Base-by-base conservation (phyloP, 2,113 vertebrate species). In the Argyrosomus japonicus region DNA sequence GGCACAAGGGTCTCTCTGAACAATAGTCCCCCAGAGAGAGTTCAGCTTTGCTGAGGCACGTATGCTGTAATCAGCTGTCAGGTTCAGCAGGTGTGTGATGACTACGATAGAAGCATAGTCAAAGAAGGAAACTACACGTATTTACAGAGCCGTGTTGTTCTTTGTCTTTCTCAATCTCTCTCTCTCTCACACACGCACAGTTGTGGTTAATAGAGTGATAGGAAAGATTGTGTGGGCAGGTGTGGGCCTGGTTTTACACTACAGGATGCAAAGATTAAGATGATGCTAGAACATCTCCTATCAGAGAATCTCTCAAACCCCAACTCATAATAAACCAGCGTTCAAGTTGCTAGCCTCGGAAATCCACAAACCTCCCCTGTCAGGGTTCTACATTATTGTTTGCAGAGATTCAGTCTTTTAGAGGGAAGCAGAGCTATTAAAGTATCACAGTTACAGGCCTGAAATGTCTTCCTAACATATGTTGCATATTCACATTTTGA, bases 21-120 rank as follows among this genome's bases (percentile, higher is more conserved):
- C 77, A 89, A 86, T 71, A 54, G 57, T 40, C 14, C 9, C 9
- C 79, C 1, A 1, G 48, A 84, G 71, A 56, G 65, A 82, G 69
- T 75, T 91, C 53, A 71, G 54, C 74, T 65, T 43, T 84, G 80
- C 82, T 50, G 58, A 51, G 79, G 54, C 76, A 86, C 2, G 69
- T 25, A 82, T 50, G 68, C 29, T 45, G 71, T 79, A 12, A 51
- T 79, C 83, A 89, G 72, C 80, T 75, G 72, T 79, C 58, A 1
- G 1, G 45, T 56, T 48, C 21, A 82, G 83, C 83, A 91, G 90
- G 70, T 91, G 88, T 84, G 73, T 78, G 85, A 91, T 82, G 64
- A 25, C 64, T 76, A 56, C 77, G 90, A 91, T 88, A 85, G 61
- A 21, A 65, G 36, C 18, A 53, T 21, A 32, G 70, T 25, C 50